Evolutionary conservation across 2,797 vertebrate species (phyloP), one percentile per base, ranked within the genome.

Genomic region (Perodicticus potto): DNA sequence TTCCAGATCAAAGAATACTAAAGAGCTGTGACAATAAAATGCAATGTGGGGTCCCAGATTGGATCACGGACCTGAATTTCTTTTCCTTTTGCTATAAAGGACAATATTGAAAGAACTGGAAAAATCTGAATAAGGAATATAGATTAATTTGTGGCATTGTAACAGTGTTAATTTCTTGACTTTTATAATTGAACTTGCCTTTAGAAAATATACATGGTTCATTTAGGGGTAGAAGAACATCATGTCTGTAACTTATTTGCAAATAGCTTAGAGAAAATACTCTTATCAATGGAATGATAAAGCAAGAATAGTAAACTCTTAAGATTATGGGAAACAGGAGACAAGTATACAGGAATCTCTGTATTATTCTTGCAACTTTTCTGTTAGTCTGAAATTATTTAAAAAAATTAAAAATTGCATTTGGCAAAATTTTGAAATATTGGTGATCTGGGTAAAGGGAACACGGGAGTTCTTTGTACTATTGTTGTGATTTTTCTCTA

Each of bases 311-410:
- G 40, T 43, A 32, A 49, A 72, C 1, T 43, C 34, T 77, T 61
- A 87, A 77, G 53, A 23, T 8, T 43, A 43, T 80, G 23, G 53
- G 65, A 69, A 93, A 61, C 4, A 10, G 11, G 59, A 67, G 57
- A 76, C 3, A 40, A 34, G 4, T 57, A 34, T 25, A n/a, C 0
- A 57, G 45, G 17, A 72, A 22, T 65, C 23, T 89, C 49, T 65
- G 20, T 29, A 45, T 37, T 22, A 7, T 59, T 88, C 29, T 23
- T 89, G 32, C 55, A 92, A 43, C 6, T 63, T 94, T 59, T 95
- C 59, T 59, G 40, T 81, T 86, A 14, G 23, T 72, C 86, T 91
- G 49, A 72, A 89, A 93, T 93, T 77, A 65, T 67, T 40, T 40
- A 83, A 7, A 86, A 89, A 93, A 69, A 70, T 49, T 57, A 91